Evolutionary conservation across 2,888 invertebrate species (phyloP), one percentile per base, ranked within the genome.

Genomic region (Luperina nickerlii): DNA sequence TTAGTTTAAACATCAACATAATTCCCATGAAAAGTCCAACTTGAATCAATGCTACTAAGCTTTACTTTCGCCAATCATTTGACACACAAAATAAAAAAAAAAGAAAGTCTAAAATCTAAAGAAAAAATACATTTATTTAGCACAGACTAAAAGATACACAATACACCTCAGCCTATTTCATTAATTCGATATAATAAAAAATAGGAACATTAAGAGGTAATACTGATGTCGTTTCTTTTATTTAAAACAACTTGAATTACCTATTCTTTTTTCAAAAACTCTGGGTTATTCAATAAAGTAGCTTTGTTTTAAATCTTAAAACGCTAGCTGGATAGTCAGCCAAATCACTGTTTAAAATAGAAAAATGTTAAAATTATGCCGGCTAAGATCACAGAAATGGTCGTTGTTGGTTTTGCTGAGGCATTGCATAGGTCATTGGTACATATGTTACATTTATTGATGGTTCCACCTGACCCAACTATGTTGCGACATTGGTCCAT

Each of bases 401-500:
- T 85, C 11, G 87, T 63, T 7, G 87, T 79, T 6, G 85, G 77
- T 79, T 82, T 92, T 0, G 81, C 73, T 0, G 94, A 93, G 0
- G 93, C 90, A 84, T 96, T 96, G 80, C 96, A 96, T 0, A 92
- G 88, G 9, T 94, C 92, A 6, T 83, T 91, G 0, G 88, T 86
- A 80, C 96, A 96, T 0, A 94, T 81, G 5, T 78, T 63, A 78
- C 95, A 96, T 5, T 85, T 83, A 5, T 79, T 74, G 0, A 94
- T 66, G 1, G 82, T 80, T 0, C 90, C 92, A 9, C 66, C 76
- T 2, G 66, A 70, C 0, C 91, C 93, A 20, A 94, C 85, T 0
- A 91, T 81, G 20, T 91, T 84, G 3, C 79, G 84, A 80, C 96
- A 95, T 9, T 84, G 84, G 0, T 85, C 83, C 42, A 90, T 82